Conservation (phyloP, 2,797 vertebrate species). For the Botia almorhae region DNA sequence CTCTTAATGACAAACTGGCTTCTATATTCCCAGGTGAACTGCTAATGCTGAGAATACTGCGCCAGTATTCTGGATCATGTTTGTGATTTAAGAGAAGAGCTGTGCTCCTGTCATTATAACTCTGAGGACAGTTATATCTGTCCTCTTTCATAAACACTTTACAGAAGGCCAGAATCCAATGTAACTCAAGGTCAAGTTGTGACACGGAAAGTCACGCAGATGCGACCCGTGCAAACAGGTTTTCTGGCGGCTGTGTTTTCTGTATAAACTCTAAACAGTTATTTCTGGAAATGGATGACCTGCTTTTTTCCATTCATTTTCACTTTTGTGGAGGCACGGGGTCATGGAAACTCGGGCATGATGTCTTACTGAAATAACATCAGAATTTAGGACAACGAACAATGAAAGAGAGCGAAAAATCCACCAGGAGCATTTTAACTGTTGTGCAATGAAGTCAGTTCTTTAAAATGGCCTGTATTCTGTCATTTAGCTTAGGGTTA, state of each 20-base stretch:
- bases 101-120: not conserved
- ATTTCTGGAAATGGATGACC: conserved; percentile 11
- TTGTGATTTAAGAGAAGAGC: conserved; percentile 26
- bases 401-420: conserved; percentile 16
- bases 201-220: not conserved
- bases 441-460: conserved; percentile 1
- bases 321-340: not conserved
- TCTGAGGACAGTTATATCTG: not conserved
- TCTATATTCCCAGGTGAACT: conserved; percentile 8
- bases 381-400: conserved; percentile 8
- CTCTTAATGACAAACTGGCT: conserved; percentile 6
- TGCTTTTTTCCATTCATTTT: conserved; percentile 1
- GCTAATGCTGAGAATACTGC: not conserved
- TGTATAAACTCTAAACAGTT: not conserved
- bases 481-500: conserved; percentile 8
- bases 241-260: not conserved
- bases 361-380: not conserved
- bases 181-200: conserved; percentile 21
- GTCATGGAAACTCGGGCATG: not conserved
- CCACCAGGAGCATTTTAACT: not conserved
- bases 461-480: not conserved
- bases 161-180: conserved; percentile 5
- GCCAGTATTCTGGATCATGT: not conserved
- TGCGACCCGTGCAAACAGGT: not conserved
- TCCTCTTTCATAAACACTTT: conserved; percentile 1